A percentile compares a stretch with the other conserved stretches of the same genome.
phyloP scores from a whole-genome alignment of 2,113 vertebrate species.

The Fulmarus glacialis region DNA sequence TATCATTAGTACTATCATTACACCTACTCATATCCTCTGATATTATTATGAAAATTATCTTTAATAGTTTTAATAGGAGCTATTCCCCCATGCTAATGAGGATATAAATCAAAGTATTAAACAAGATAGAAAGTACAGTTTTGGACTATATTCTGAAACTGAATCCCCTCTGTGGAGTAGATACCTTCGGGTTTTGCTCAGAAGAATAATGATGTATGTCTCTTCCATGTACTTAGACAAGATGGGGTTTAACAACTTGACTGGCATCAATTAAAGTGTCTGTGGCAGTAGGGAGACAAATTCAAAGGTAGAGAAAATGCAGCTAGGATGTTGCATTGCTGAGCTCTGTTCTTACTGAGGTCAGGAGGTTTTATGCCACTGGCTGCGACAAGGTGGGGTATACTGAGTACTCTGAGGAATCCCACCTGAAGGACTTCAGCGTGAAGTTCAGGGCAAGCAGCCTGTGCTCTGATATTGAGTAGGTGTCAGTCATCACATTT shows the following conservation, averaged over 20 bases:
- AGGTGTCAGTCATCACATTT: not conserved
- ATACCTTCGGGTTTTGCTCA: not conserved
- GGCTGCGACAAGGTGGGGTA: not conserved
- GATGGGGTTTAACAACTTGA: not conserved
- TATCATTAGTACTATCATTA: conserved; percentile 45
- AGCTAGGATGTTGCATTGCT: not conserved
- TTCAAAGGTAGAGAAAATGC: not conserved
- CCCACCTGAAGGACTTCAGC: not conserved
- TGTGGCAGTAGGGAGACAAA: not conserved
- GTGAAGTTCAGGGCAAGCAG: not conserved
- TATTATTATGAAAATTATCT: conserved; percentile 62
- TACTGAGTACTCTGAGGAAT: not conserved
- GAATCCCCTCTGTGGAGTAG: not conserved
- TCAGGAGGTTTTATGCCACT: not conserved
- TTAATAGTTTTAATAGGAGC: conserved; percentile 63
- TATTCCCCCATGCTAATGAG: conserved; percentile 42
- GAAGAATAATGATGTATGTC: not conserved
- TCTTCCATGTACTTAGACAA: not conserved
- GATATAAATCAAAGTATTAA: conserved; percentile 62
- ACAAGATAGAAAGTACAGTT: conserved; percentile 9
- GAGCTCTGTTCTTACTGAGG: not conserved
- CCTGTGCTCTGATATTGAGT: not conserved
- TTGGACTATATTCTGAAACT: not conserved
- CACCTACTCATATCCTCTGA: conserved; percentile 50
- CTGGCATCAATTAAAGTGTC: not conserved